Evolutionary conservation across 2,797 vertebrate genomes (phyloP).

Genomic region (Nyctibius grandis): DNA sequence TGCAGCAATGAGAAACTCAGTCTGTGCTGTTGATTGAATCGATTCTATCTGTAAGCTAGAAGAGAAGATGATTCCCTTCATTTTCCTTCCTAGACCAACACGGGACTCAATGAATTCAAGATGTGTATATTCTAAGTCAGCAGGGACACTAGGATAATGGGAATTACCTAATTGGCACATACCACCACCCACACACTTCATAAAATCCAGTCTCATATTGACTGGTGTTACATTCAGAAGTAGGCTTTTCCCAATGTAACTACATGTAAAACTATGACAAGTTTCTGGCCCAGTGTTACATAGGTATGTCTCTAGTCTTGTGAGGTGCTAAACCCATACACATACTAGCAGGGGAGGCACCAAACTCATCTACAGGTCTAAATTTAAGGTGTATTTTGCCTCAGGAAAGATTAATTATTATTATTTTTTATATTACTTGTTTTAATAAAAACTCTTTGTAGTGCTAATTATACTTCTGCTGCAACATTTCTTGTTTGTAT

Average conservation of each 20-base stretch:
- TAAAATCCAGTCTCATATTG: neutral
- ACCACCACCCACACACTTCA: slow-evolving; percentile 12
- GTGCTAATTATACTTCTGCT: slow-evolving; percentile 9
- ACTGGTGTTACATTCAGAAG: neutral
- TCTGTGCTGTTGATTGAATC: neutral
- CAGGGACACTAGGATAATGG: slow-evolving; percentile 4
- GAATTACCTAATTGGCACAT: slow-evolving; percentile 34
- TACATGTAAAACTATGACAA: neutral
- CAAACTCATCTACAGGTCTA: neutral
- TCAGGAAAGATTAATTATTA: neutral
- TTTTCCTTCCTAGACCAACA: neutral
- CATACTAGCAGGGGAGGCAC: neutral
- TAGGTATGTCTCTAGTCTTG: neutral
- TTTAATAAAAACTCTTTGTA: slow-evolving; percentile 22
- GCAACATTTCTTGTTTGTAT: neutral
- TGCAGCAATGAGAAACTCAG: neutral
- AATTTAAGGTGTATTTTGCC: neutral
- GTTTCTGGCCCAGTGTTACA: neutral
- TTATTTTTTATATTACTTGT: neutral
- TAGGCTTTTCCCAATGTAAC: neutral
- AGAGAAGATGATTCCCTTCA: neutral
- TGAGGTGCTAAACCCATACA: neutral
- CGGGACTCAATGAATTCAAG: slow-evolving; percentile 11
- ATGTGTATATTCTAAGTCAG: neutral
- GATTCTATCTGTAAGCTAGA: neutral